Percentiles rank a stretch among this genome's conserved stretches.
phyloP scores from a whole-genome alignment of 2,797 vertebrate genomes.

The Hippopotamyrus pictus region DNA sequence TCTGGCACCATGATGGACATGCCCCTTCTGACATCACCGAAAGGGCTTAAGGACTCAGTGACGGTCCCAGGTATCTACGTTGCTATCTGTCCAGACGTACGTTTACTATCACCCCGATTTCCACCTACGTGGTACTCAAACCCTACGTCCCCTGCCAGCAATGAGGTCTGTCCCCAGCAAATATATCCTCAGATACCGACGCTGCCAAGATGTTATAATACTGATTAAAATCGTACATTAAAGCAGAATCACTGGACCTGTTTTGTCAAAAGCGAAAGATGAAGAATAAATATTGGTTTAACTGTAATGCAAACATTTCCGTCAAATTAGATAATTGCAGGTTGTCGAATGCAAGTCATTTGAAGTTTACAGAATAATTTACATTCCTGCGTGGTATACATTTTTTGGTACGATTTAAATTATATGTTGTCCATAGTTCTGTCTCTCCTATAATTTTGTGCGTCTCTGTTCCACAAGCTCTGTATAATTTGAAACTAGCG shows the following conservation, averaged over 20 bases:
- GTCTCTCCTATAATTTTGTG: conserved; percentile 80
- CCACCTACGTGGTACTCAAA: neutral
- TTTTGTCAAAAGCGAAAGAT: conserved; percentile 71
- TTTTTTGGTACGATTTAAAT: conserved; percentile 80
- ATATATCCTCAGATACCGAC: neutral
- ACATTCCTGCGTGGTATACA: conserved; percentile 78
- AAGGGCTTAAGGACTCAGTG: neutral
- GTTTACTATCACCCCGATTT: neutral
- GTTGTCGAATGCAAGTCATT: conserved; percentile 74
- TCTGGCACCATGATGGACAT: neutral
- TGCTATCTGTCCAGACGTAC: neutral
- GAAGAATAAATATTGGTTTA: conserved; percentile 80
- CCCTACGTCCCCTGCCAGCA: neutral
- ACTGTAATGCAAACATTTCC: conserved; percentile 78
- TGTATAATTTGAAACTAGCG: conserved; percentile 76
- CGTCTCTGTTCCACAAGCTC: conserved; percentile 74
- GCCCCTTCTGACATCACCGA: neutral
- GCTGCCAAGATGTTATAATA: neutral
- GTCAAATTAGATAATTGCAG: conserved; percentile 76
- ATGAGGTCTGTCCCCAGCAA: neutral
- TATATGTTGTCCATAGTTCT: conserved; percentile 78
- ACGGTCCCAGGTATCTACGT: neutral
- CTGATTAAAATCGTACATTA: conserved; percentile 43
- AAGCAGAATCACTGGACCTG: conserved; percentile 63
- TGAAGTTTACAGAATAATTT: conserved; percentile 77